phyloP scores from a whole-genome alignment of 2,797 vertebrate species.

The Ctenochaetus hawaiiensis region DNA sequence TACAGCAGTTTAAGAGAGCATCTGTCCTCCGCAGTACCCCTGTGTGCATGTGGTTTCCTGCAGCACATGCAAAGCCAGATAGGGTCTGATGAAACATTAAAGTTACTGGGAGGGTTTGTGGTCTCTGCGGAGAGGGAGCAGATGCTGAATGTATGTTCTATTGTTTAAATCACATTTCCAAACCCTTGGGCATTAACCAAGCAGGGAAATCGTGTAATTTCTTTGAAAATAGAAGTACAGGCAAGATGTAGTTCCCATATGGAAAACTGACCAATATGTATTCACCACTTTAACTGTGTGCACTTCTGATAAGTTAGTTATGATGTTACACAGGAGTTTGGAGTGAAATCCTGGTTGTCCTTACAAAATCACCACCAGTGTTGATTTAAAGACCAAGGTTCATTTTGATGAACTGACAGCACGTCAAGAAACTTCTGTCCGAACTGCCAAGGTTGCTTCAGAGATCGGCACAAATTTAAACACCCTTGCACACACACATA shows the following conservation, averaged over 20 bases:
- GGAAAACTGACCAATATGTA: conserved; percentile 26
- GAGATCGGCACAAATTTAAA: conserved; percentile 30
- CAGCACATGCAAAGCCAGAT: conserved; percentile 47
- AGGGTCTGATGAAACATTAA: conserved; percentile 72
- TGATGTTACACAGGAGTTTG: neutral
- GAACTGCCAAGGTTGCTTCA: conserved; percentile 1
- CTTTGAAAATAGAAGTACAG: conserved; percentile 38
- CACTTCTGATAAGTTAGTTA: neutral
- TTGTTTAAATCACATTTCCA: conserved; percentile 57
- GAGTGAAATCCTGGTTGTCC: neutral
- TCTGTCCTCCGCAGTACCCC: conserved; percentile 16
- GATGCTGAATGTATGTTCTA: conserved; percentile 67
- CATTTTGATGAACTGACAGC: conserved; percentile 11
- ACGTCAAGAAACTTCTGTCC: conserved; percentile 11
- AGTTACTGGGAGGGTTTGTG: conserved; percentile 55
- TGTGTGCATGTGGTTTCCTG: conserved; percentile 29
- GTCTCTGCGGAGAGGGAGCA: conserved; percentile 66
- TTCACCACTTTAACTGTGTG: neutral
- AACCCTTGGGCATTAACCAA: conserved; percentile 48
- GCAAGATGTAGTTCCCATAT: conserved; percentile 26
- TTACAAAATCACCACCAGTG: neutral
- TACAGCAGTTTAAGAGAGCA: conserved; percentile 26
- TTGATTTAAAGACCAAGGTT: conserved; percentile 22
- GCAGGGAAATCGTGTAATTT: conserved; percentile 27
- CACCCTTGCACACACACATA: conserved; percentile 16